Percentiles rank a stretch among this genome's conserved stretches.
Evolutionary conservation across 2,797 vertebrate species (phyloP).

Genomic region (Anguilla pacifica): DNA sequence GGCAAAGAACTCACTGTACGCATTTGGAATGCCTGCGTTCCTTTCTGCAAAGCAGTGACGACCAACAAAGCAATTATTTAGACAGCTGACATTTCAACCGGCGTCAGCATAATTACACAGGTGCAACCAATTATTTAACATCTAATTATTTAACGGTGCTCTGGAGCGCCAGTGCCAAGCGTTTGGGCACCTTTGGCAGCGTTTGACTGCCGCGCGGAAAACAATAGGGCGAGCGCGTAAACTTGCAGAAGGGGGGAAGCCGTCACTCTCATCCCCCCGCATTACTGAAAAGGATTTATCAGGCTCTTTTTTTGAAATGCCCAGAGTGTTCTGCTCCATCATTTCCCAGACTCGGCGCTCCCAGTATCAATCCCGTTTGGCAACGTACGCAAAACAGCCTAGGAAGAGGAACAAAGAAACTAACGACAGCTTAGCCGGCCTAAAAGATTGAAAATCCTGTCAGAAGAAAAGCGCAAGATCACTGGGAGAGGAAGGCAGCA

Average conservation of each 20-base stretch:
- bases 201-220: conserved; percentile 29
- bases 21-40: not conserved
- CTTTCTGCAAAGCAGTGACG: conserved; percentile 12
- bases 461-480: conserved; percentile 62
- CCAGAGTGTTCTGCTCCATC: conserved; percentile 36
- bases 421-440: conserved; percentile 66
- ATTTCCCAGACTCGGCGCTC: conserved; percentile 30
- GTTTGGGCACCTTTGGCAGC: conserved; percentile 17
- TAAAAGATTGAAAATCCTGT: conserved; percentile 64
- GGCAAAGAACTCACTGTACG: conserved; percentile 17
- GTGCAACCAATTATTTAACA: conserved; percentile 38
- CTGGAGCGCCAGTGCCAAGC: not conserved
- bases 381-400: conserved; percentile 49
- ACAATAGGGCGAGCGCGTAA: conserved; percentile 20
- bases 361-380: conserved; percentile 46
- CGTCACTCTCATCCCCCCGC: conserved; percentile 40
- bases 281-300: conserved; percentile 45
- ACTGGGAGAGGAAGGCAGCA: conserved; percentile 51
- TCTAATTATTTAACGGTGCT: conserved; percentile 26
- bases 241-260: conserved; percentile 15
- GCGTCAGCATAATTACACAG: conserved; percentile 34
- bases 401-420: conserved; percentile 57
- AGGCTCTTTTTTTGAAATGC: conserved; percentile 41
- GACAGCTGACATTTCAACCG: conserved; percentile 34
- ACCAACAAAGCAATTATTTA: conserved; percentile 31